Evolutionary conservation across 1,140 invertebrate species (phyloP), one percentile per base, ranked within the genome.

Genomic region (Globodera rostochiensis): DNA sequence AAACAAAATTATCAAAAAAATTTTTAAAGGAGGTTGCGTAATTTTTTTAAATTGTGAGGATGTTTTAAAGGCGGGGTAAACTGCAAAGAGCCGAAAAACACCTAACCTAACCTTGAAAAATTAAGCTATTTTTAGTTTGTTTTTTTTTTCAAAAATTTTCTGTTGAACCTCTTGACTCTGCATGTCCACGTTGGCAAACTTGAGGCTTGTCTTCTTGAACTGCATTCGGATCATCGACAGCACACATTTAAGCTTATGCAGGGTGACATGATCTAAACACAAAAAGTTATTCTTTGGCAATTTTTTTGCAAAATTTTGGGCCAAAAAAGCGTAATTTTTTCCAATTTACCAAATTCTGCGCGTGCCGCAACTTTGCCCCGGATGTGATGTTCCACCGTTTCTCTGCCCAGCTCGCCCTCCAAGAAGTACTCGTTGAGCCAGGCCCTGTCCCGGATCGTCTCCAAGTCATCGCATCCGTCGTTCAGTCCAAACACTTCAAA

Each of bases 181-280:
- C 53, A 94, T 91, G 90, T 95, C 93, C 0, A 97, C 91, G 66
- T 95, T 95, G 81, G 93, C 93, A 69, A 93, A 88, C 83, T 94
- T 95, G 88, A 60, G 92, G 13, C 87, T 79, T 3, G 77, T 64
- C 66, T 81, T 69, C 47, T 87, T 84, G 71, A 84, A 88, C 70
- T 88, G 86, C 15, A 80, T 73, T 60, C 82, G 76, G 21, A 88
- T 70, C 64, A 80, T 67, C 15, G 87, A 77, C 6, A 88, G 80
- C 15, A 88, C 57, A 66, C 83, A 84, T 13, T 71, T 64, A 13
- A 87, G n/a, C 45, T 60, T 21, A 45, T 80, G 25, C 45, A 64
- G 47, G 15, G 78, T 88, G 11, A 87, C 80, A 74, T 87, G 86
- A 49, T 86, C 86, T 87, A 21, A 77, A 82, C 76, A 78, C 3